Percentiles rank a stretch among this genome's conserved stretches.
Evolutionary conservation across 2,888 invertebrate genomes (phyloP).

Genomic region (Cylindroiulus punctatus): DNA sequence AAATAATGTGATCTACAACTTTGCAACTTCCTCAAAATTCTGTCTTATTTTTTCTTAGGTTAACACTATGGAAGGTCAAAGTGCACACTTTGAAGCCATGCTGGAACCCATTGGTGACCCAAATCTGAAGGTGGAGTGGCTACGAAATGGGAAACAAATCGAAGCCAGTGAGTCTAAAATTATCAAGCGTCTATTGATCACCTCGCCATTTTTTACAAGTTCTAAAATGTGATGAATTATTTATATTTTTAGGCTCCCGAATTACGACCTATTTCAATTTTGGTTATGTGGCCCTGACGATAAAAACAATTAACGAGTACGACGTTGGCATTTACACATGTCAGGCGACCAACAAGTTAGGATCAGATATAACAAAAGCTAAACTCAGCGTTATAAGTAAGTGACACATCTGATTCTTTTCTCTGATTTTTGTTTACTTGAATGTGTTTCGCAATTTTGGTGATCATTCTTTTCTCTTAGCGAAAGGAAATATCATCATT

Average conservation of each 20-base stretch:
- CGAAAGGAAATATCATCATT: conserved; percentile 69
- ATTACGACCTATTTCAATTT: conserved; percentile 94
- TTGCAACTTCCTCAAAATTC: background rate
- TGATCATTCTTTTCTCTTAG: background rate
- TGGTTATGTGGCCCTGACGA: conserved; percentile 92
- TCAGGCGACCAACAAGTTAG: conserved; percentile 85
- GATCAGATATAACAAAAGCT: conserved; percentile 84
- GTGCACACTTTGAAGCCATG: conserved; percentile 94
- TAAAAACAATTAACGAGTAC: conserved; percentile 87
- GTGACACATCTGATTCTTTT: conserved; percentile 62
- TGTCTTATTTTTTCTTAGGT: conserved; percentile 48
- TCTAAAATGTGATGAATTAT: background rate
- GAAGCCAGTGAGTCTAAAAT: conserved; percentile 77
- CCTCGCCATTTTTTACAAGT: background rate
- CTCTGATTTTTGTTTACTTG: background rate
- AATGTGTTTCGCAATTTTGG: background rate
- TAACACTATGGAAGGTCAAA: conserved; percentile 84
- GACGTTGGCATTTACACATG: conserved; percentile 92
- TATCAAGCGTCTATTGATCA: background rate
- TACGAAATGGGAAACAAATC: conserved; percentile 87
- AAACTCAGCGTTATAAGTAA: conserved; percentile 85
- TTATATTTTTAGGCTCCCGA: conserved; percentile 73
- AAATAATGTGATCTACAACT: background rate
- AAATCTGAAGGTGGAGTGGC: conserved; percentile 89
- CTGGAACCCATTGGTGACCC: conserved; percentile 93